These are phyloP conservation scores for Carcharodon carcharias DNA, from an alignment of 2,797 vertebrate species.

Conservation along the genomic window DNA sequence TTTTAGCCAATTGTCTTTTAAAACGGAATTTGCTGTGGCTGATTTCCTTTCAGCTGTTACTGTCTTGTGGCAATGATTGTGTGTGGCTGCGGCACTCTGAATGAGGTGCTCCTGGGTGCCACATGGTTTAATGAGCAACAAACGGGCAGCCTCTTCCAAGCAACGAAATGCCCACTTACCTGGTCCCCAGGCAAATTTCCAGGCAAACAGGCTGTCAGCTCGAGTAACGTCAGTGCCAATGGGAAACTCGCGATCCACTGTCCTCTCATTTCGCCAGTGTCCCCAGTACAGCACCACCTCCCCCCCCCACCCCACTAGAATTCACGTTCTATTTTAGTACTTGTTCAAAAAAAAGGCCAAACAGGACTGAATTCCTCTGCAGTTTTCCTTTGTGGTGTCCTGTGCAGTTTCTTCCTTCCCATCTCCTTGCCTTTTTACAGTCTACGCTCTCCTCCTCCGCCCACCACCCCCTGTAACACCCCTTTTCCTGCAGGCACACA, in stretches of 20 bases:
- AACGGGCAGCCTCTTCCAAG: not conserved
- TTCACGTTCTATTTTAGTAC: not conserved
- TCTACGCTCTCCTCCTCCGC: constrained; percentile 44
- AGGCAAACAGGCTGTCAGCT: not conserved
- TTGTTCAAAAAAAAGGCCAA: not conserved
- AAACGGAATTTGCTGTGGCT: not conserved
- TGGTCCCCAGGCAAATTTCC: not conserved
- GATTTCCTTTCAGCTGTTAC: not conserved
- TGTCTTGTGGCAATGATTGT: not conserved
- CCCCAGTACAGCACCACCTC: not conserved
- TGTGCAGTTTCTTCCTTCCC: constrained; percentile 28
- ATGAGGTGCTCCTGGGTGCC: not conserved
- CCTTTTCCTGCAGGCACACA: constrained; percentile 51
- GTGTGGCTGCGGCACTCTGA: not conserved
- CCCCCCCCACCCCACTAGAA: no score
- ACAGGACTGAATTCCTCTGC: not conserved
- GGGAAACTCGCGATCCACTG: not conserved
- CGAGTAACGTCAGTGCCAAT: not conserved
- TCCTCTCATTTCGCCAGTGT: not conserved
- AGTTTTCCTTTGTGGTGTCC: not conserved
- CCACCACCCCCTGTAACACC: constrained; percentile 40
- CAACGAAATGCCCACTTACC: not conserved
- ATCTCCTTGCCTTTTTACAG: constrained; percentile 28
- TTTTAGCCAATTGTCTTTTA: not conserved
- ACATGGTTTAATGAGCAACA: not conserved